A percentile compares a stretch with the other conserved stretches of the same genome.
Evolutionary conservation across 2,797 vertebrate species (phyloP).

Genomic region (Garrulus glandarius): DNA sequence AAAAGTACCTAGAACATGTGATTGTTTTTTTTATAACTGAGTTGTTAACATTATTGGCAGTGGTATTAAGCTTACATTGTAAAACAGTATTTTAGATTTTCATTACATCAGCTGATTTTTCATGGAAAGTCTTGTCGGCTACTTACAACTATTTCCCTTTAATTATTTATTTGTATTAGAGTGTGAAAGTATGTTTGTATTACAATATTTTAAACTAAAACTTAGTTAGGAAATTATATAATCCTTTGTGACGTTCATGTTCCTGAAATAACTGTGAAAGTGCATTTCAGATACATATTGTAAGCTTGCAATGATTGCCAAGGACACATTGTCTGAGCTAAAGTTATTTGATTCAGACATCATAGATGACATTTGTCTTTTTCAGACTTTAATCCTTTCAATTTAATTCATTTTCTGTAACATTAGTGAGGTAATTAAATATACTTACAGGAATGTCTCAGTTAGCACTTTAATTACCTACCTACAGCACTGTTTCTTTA

Average conservation of each 20-base stretch:
- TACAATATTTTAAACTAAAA: neutral
- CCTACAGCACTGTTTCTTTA: neutral
- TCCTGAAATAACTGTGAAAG: neutral
- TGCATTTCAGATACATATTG: neutral
- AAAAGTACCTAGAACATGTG: neutral
- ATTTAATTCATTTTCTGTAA: neutral
- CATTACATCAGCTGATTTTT: neutral
- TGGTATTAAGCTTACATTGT: neutral
- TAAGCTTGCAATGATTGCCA: neutral
- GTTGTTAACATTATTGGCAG: neutral
- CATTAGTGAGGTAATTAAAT: neutral
- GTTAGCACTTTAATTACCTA: neutral
- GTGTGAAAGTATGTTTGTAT: neutral
- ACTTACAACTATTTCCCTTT: neutral
- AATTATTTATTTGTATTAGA: neutral
- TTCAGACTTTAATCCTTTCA: neutral
- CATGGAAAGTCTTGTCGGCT: neutral
- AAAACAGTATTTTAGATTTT: neutral
- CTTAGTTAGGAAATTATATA: neutral
- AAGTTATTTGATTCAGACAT: neutral
- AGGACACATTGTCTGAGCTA: neutral
- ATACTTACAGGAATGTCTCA: neutral
- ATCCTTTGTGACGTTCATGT: neutral
- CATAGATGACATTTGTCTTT: neutral
- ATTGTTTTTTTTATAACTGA: neutral